Evolutionary conservation across 2,113 vertebrate genomes (phyloP).

Genomic region (Ammospiza nelsoni): DNA sequence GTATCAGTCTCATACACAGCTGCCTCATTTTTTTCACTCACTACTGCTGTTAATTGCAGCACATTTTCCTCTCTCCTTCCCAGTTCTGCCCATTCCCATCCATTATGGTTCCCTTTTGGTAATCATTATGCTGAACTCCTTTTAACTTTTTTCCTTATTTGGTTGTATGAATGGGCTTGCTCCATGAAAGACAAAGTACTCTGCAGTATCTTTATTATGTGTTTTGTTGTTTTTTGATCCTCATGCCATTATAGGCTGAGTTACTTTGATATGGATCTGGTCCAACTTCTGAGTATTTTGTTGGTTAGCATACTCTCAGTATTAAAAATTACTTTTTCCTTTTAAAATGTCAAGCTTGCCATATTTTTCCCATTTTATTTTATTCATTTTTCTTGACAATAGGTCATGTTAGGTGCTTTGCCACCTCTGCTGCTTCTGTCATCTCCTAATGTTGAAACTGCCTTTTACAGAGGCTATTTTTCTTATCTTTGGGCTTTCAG

Average conservation of each 20-base stretch:
- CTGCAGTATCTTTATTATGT: neutral
- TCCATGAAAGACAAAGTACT: neutral
- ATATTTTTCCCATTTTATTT: neutral
- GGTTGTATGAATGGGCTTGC: neutral
- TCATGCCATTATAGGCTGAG: conserved; percentile 5
- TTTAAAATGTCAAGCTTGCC: neutral
- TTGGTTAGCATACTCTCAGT: neutral
- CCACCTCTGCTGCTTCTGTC: neutral
- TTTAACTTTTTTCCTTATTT: conserved; percentile 23
- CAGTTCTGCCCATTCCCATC: neutral
- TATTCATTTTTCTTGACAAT: neutral
- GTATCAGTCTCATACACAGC: neutral
- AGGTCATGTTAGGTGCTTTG: neutral
- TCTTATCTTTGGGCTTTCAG: conserved; percentile 23
- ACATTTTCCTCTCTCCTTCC: neutral
- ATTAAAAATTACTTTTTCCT: neutral
- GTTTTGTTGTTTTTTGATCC: neutral
- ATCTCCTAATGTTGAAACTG: neutral
- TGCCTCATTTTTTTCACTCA: neutral
- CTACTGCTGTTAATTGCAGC: neutral
- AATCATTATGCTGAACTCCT: neutral
- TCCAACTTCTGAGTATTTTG: conserved; percentile 12
- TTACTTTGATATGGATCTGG: conserved; percentile 22
- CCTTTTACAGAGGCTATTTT: neutral
- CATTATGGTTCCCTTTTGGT: neutral